These are phyloP conservation scores for Amphiprion percula DNA, from an alignment of 2,113 vertebrate species.

Conservation along the genomic window DNA sequence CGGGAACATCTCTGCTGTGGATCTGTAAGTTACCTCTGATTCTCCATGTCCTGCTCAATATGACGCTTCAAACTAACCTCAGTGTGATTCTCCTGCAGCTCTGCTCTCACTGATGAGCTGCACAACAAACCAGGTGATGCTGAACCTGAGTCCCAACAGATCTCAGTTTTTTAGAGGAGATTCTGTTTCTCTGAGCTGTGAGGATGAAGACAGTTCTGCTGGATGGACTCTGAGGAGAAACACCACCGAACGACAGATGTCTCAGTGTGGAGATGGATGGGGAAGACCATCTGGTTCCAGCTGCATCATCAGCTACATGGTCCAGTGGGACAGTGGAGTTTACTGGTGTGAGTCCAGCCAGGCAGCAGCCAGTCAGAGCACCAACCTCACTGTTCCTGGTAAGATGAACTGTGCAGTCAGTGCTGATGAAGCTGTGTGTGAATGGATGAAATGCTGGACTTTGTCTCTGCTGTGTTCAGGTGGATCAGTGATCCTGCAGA, in stretches of 20 bases:
- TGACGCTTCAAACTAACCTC: too few relatives aligned
- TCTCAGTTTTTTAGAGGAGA: constrained; percentile 19
- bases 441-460: constrained; percentile 15
- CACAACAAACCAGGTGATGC: too few relatives aligned
- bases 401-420: constrained; percentile 1
- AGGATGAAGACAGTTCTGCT: background rate
- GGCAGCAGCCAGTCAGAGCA: constrained; percentile 2
- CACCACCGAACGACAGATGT: too few relatives aligned
- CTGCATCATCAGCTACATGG: too few relatives aligned
- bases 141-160: constrained; percentile 29
- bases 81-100: too few relatives aligned
- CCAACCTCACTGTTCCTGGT: constrained; percentile 40
- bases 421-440: background rate
- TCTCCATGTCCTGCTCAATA: too few relatives aligned
- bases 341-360: constrained; percentile 51
- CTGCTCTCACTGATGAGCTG: too few relatives aligned
- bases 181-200: constrained; percentile 25
- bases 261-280: background rate
- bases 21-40: too few relatives aligned
- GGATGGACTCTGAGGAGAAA: constrained; percentile 41
- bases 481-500: too few relatives aligned
- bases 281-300: background rate
- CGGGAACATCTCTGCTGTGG: too few relatives aligned
- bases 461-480: background rate
- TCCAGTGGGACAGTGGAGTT: background rate